Conservation (phyloP, 1,140 invertebrate genomes). For the Manduca sexta region DNA sequence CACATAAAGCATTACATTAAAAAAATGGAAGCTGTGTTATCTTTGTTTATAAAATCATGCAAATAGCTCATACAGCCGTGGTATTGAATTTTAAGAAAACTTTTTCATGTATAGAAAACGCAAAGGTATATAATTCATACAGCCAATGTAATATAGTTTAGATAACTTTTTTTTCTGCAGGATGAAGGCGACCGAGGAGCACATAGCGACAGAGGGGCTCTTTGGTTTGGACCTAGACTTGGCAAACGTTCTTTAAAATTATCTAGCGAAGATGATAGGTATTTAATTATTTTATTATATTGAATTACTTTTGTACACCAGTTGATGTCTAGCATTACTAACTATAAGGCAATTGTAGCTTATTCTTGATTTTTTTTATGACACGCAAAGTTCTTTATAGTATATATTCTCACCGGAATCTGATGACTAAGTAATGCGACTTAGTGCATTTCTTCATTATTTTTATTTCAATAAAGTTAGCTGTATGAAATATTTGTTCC, state of each 20-base stretch:
- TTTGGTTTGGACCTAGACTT: constrained; percentile 55
- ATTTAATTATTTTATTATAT: constrained; percentile 1
- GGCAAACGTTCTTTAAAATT: constrained; percentile 40
- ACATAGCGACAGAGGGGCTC: constrained; percentile 37
- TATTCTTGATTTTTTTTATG: background rate
- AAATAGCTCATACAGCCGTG: background rate
- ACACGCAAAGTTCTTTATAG: background rate
- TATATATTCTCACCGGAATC: background rate
- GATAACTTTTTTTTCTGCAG: no score
- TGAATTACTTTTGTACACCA: background rate
- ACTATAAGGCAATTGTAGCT: background rate
- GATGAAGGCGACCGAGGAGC: constrained; percentile 38
- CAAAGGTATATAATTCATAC: no score
- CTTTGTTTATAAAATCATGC: background rate
- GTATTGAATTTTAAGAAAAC: background rate
- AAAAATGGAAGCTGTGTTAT: background rate
- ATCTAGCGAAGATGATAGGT: constrained; percentile 36
- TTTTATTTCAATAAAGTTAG: no score
- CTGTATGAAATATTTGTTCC: no score
- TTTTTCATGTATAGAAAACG: no score
- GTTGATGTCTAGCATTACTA: background rate
- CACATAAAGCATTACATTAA: no score
- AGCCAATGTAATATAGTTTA: no score
- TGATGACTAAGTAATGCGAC: no score
- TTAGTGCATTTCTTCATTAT: no score